Evolutionary conservation across 2,888 invertebrate genomes (phyloP).

Genomic region (Mythimna pallens): DNA sequence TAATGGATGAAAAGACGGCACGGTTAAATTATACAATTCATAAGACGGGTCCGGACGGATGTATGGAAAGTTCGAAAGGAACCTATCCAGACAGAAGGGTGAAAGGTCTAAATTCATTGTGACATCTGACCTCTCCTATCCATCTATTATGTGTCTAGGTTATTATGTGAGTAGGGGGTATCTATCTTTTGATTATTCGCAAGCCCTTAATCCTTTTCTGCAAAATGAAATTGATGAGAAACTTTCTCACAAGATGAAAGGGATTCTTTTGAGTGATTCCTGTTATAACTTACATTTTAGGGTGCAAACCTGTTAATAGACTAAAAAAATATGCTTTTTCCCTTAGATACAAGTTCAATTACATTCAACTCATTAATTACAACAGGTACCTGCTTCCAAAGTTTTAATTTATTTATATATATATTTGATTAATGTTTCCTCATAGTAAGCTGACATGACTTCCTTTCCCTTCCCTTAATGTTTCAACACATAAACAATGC

Average conservation of each 20-base stretch:
- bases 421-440: neutral
- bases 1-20: constrained; percentile 84
- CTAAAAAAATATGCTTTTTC: constrained; percentile 7
- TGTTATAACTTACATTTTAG: constrained; percentile 46
- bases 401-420: constrained; percentile 1
- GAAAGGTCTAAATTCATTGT: constrained; percentile 74
- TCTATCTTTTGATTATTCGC: constrained; percentile 59
- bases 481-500: constrained; percentile 31
- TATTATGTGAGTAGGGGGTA: constrained; percentile 43
- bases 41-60: constrained; percentile 79
- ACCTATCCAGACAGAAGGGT: constrained; percentile 71
- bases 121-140: constrained; percentile 66
- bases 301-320: constrained; percentile 52
- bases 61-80: constrained; percentile 71
- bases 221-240: constrained; percentile 50
- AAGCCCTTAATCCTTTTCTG: constrained; percentile 42
- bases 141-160: constrained; percentile 63
- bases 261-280: constrained; percentile 48
- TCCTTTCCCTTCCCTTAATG: neutral
- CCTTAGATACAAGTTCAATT: constrained; percentile 28
- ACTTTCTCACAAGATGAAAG: constrained; percentile 62
- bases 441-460: neutral
- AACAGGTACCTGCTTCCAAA: neutral
- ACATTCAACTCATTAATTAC: constrained; percentile 7
- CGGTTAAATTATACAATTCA: constrained; percentile 83